Conservation (phyloP, 2,113 vertebrate species). For the Trematocara stigmaticum region DNA sequence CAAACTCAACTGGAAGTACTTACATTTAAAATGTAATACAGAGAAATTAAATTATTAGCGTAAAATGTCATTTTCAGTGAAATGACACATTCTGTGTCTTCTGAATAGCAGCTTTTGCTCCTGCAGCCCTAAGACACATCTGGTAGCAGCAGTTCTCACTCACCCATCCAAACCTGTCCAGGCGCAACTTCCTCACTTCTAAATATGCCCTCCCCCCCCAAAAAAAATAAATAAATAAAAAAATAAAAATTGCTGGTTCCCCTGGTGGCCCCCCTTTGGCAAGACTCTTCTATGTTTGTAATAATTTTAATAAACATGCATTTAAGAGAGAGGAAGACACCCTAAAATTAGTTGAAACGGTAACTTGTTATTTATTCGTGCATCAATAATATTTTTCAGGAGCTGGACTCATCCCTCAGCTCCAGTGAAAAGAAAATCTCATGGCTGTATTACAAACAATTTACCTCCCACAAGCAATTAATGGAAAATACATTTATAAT, state of each 20-base stretch:
- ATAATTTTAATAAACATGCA: not conserved
- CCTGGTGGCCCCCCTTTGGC: not conserved
- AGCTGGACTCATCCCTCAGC: not conserved
- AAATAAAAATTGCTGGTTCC: too few species aligned
- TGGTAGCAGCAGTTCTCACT: not conserved
- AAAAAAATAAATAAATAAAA: not conserved
- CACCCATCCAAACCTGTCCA: not conserved
- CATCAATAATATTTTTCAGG: not conserved
- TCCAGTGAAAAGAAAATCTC: not conserved
- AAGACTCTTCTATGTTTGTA: not conserved
- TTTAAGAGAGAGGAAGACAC: not conserved
- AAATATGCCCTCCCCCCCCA: not conserved
- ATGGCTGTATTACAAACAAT: not conserved
- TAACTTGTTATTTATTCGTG: not conserved
- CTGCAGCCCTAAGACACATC: not conserved
- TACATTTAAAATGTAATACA: not conserved
- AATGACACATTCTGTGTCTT: not conserved
- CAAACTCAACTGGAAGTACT: not conserved
- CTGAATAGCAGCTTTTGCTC: not conserved
- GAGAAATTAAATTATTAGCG: not conserved
- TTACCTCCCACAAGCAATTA: not conserved
- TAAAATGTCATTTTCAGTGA: not conserved
- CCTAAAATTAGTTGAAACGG: fast-evolving
- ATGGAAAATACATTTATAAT: not conserved
- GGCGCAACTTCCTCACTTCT: not conserved